Conservation (phyloP, 2,113 vertebrate species). For the Albula glossodonta region DNA sequence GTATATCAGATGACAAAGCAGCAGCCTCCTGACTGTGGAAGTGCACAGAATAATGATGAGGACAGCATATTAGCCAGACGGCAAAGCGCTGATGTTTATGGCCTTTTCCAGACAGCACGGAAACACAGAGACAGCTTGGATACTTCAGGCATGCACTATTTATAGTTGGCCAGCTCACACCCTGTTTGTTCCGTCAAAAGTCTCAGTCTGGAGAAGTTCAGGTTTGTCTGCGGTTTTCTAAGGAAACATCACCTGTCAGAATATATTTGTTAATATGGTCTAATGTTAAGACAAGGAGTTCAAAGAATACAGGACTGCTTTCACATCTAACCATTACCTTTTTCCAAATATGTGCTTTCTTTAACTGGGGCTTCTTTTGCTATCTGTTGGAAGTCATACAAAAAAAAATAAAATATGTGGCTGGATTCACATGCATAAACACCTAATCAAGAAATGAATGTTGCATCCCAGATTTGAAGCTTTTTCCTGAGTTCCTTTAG, state of each 20-base stretch:
- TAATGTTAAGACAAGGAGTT: constrained; percentile 35
- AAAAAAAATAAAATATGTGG: not conserved
- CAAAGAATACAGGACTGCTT: constrained; percentile 30
- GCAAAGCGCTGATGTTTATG: constrained; percentile 28
- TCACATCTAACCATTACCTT: not conserved
- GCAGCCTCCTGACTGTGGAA: not conserved
- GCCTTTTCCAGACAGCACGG: constrained; percentile 32
- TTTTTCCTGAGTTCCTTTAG: constrained; percentile 1
- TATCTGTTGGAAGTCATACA: not conserved
- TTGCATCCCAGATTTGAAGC: not conserved
- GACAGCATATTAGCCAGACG: constrained; percentile 14
- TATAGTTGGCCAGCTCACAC: constrained; percentile 27
- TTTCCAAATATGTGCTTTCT: not conserved
- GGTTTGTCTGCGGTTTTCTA: constrained; percentile 57
- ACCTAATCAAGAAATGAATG: not conserved
- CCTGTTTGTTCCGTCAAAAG: not conserved
- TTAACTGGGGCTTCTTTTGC: too few relatives aligned
- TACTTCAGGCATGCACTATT: constrained; percentile 44
- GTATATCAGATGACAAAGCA: constrained; percentile 32
- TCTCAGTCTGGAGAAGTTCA: constrained; percentile 49
- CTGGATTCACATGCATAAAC: not conserved
- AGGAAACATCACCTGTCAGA: constrained; percentile 54
- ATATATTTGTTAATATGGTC: constrained; percentile 52
- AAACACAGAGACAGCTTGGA: constrained; percentile 42
- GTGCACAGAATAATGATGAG: constrained; percentile 36